These are phyloP conservation scores for Aegotheles bennettii DNA, from an alignment of 2,113 vertebrate genomes.

Conservation along the genomic window DNA sequence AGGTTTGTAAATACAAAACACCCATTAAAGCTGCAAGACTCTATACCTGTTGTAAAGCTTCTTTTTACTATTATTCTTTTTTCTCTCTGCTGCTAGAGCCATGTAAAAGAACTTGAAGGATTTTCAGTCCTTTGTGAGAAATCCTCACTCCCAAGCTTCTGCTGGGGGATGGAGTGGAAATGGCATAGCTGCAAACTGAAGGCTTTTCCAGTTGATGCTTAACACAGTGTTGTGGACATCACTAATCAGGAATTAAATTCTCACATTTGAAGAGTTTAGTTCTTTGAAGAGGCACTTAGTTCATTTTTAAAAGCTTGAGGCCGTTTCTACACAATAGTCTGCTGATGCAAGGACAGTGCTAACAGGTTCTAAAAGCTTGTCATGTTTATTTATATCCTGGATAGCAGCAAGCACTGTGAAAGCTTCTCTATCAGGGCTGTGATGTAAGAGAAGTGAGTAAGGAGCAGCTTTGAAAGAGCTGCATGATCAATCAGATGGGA, in stretches of 20 bases:
- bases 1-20: not conserved
- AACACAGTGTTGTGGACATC: not conserved
- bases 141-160: not conserved
- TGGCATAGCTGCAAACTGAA: not conserved
- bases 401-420: not conserved
- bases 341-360: not conserved
- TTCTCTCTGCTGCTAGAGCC: not conserved
- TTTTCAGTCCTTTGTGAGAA: not conserved
- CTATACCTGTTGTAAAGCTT: fast-evolving
- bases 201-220: not conserved
- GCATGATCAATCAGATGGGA: not conserved
- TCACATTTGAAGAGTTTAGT: not conserved
- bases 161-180: not conserved
- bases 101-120: not conserved
- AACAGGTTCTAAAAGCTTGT: conserved; percentile 31
- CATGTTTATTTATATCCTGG: not conserved
- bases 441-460: not conserved
- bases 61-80: not conserved
- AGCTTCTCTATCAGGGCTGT: not conserved
- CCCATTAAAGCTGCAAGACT: not conserved
- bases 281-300: not conserved
- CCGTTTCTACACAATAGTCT: not conserved
- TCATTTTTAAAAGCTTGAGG: not conserved
- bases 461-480: not conserved
- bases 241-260: not conserved